Conservation (phyloP, 2,888 invertebrate species). For the Spilosoma lubricipeda region DNA sequence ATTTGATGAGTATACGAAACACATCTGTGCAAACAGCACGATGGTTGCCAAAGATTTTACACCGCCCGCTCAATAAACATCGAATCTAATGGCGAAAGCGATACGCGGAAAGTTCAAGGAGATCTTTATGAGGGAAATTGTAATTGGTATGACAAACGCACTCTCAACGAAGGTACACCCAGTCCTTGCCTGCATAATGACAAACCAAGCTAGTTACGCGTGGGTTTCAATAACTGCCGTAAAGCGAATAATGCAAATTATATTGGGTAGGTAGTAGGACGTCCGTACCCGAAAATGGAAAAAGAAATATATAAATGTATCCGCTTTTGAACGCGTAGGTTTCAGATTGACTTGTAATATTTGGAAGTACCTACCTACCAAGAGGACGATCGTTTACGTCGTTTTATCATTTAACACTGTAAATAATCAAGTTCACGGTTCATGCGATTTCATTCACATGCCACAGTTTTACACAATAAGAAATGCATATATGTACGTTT, state of each 20-base stretch:
- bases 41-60: constrained; percentile 66
- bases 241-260: constrained; percentile 76
- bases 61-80: constrained; percentile 57
- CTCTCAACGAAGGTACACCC: constrained; percentile 36
- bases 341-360: constrained; percentile 56
- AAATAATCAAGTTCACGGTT: constrained; percentile 33
- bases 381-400: constrained; percentile 33
- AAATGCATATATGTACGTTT: constrained; percentile 22
- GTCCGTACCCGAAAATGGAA: constrained; percentile 82
- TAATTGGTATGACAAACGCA: constrained; percentile 45
- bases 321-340: constrained; percentile 74
- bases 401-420: constrained; percentile 32
- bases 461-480: neutral
- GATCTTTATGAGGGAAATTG: constrained; percentile 46
- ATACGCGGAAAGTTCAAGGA: constrained; percentile 47
- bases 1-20: constrained; percentile 71
- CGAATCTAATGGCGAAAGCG: constrained; percentile 59
- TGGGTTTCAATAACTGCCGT: constrained; percentile 68
- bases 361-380: constrained; percentile 31
- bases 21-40: constrained; percentile 65
- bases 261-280: constrained; percentile 74
- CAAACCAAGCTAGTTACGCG: constrained; percentile 52
- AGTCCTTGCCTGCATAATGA: constrained; percentile 41
- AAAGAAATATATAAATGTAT: constrained; percentile 78
- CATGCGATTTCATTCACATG: constrained; percentile 27